Base-by-base conservation (phyloP, 2,888 invertebrate genomes). In the Netelia inedita region DNA sequence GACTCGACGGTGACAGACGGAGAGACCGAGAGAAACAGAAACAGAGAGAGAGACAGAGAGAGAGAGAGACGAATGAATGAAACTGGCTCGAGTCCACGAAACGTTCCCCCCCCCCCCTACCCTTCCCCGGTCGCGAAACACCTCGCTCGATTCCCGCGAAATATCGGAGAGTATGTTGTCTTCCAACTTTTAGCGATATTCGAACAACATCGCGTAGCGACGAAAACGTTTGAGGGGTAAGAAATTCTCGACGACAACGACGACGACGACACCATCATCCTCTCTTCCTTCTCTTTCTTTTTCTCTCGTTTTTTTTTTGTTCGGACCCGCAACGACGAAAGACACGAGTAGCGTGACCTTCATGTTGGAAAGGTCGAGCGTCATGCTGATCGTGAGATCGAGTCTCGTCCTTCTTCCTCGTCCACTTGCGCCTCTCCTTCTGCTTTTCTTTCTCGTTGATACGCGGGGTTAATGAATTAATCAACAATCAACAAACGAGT, bases 11-110 rank as follows among this genome's bases (percentile, higher is more conserved):
- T 23, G 19, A 28, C 5, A 53, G 2, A 63, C 35, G 35, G 21
- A 57, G 19, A 57, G 57, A 57, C 19, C 11, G 8, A 55, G 16
- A 55, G 55, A 55, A 14, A 55, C 1, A 55, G 55, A 55, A n/a
- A 55, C 8, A 53, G 53, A 53, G n/a, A 53, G 55, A 55, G 55
- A 55, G n/a, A 55, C 5, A 55, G 55, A 55, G 55, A 55, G 55
- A 55, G 57, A 57, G 57, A 57, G 57, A 73, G 86, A 73, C 88
- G 88, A 90, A 87, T 89, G 90, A 91, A 92, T 91, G 91, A 92
- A 92, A 91, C 91, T 91, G 90, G 89, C 90, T 86, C 85, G 88
- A 89, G 88, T 90, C 91, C 90, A 90, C 87, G 82, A 88, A 88
- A 87, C 82, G 82, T 82, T 16, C 53, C 50, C 8, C 68, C 23